Evolutionary conservation across 2,113 vertebrate species (phyloP).

Genomic region (Nibea albiflora): DNA sequence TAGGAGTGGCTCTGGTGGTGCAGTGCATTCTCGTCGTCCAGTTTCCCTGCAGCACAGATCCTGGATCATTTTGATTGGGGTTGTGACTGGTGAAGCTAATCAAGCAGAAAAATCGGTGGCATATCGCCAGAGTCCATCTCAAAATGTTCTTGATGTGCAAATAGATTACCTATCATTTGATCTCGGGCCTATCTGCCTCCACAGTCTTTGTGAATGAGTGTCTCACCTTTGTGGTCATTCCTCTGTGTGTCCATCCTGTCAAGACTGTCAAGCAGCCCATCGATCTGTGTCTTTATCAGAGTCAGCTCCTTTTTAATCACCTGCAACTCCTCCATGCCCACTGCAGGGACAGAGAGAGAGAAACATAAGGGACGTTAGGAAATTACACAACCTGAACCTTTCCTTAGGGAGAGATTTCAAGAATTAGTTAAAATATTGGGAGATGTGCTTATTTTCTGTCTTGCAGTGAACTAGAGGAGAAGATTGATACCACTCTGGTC

Average conservation of each 20-base stretch:
- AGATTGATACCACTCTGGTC: not conserved
- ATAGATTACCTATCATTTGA: slow-evolving; percentile 62
- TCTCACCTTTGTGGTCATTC: slow-evolving; percentile 81
- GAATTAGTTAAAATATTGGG: not conserved
- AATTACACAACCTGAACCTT: slow-evolving; percentile 21
- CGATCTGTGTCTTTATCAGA: slow-evolving; percentile 92
- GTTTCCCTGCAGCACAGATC: slow-evolving; percentile 35
- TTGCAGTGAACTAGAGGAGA: not conserved
- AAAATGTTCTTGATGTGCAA: slow-evolving; percentile 64
- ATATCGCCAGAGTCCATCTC: slow-evolving; percentile 33
- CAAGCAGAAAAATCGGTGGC: slow-evolving; percentile 56
- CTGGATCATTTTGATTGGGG: slow-evolving; percentile 55
- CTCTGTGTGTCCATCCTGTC: slow-evolving; percentile 88
- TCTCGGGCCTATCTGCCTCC: slow-evolving; percentile 40
- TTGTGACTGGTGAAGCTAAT: slow-evolving; percentile 60
- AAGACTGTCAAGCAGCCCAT: slow-evolving; percentile 89
- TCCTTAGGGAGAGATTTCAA: slow-evolving; percentile 20
- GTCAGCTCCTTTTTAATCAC: slow-evolving; percentile 90
- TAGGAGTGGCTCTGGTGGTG: slow-evolving; percentile 17
- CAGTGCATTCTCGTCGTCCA: slow-evolving; percentile 25
- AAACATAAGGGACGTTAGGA: slow-evolving; percentile 9
- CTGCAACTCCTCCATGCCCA: slow-evolving; percentile 87
- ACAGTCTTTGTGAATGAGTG: slow-evolving; percentile 62
- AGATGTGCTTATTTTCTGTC: not conserved
- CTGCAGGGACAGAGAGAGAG: slow-evolving; percentile 70